These are phyloP conservation scores for Strigops habroptila DNA, from an alignment of 2,113 vertebrate species.

Conservation along the genomic window DNA sequence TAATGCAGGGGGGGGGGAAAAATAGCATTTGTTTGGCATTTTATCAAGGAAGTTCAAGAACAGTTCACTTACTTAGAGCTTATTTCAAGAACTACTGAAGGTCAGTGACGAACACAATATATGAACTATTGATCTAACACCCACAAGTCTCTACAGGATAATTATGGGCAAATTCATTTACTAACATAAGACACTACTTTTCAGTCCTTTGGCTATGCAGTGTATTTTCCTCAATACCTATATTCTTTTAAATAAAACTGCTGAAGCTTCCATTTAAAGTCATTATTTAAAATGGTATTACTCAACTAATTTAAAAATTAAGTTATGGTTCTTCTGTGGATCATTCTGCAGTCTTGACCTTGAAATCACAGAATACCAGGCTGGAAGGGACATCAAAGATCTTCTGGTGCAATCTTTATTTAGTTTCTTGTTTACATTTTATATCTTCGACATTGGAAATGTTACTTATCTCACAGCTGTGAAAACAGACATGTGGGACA, in stretches of 20 bases:
- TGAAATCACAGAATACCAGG: background rate
- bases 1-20: background rate
- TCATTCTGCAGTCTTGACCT: background rate
- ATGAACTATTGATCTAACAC: background rate
- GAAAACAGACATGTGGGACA: background rate
- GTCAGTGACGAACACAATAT: background rate
- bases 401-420: background rate
- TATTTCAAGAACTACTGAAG: conserved; percentile 14
- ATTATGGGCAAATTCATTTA: background rate
- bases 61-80: conserved; percentile 22
- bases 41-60: conserved; percentile 40
- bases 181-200: background rate
- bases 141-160: background rate
- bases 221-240: background rate
- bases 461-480: background rate
- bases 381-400: background rate
- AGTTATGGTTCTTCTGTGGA: background rate
- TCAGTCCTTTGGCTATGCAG: background rate
- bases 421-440: background rate
- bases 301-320: background rate
- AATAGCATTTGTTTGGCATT: background rate
- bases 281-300: background rate
- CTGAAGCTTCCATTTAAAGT: background rate
- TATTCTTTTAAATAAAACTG: background rate
- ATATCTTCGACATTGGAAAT: background rate